phyloP scores from a whole-genome alignment of 2,113 vertebrate genomes.

The Mobula birostris region DNA sequence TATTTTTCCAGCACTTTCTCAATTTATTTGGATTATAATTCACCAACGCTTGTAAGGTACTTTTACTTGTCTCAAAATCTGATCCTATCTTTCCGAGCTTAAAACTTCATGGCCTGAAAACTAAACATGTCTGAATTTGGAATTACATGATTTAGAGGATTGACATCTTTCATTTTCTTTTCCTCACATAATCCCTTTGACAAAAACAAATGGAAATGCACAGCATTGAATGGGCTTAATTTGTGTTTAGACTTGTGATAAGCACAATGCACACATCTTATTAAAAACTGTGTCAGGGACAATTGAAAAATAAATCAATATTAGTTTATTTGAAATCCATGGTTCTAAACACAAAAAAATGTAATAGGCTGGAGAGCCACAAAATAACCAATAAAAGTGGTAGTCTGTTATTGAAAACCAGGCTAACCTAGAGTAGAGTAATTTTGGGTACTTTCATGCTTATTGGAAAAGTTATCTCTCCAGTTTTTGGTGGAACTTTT shows the following conservation, averaged over 20 bases:
- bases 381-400: no score
- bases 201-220: not conserved
- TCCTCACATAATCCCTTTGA: not conserved
- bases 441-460: no score
- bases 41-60: not conserved
- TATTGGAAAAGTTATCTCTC: no score
- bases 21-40: not conserved
- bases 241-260: slow-evolving; percentile 1
- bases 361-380: no score
- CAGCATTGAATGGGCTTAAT: not conserved
- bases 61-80: not conserved
- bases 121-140: not conserved
- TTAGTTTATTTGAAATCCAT: slow-evolving; percentile 19
- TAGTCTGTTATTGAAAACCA: no score
- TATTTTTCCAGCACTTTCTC: not conserved
- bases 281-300: not conserved
- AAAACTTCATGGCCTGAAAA: not conserved
- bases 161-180: not conserved
- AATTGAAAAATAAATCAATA: not conserved
- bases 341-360: not conserved
- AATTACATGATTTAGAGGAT: not conserved
- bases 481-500: no score
- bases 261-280: slow-evolving; percentile 3
- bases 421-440: no score
- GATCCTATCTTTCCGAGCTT: not conserved